A percentile compares a stretch with the other conserved stretches of the same genome.
These are phyloP conservation scores for Scaptomyza flava DNA, from an alignment of 2,888 invertebrate genomes.

Conservation along the genomic window DNA sequence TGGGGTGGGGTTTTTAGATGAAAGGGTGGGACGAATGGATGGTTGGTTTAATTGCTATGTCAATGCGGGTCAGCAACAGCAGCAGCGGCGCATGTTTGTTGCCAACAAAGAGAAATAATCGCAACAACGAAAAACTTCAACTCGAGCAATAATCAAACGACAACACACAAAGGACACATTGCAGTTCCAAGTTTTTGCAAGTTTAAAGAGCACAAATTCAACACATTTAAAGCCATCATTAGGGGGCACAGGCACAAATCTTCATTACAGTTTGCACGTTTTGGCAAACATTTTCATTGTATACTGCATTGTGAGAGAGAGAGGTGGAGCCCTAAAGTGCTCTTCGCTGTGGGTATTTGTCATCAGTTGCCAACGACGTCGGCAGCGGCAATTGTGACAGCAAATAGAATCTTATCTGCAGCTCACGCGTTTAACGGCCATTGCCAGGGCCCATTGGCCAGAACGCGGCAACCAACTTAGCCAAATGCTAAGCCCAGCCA, in stretches of 20 bases:
- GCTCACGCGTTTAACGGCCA: conserved; percentile 58
- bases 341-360: conserved; percentile 68
- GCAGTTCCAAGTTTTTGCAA: not conserved
- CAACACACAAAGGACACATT: conserved; percentile 21
- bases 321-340: conserved; percentile 21
- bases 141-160: conserved; percentile 30
- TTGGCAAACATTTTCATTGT: conserved; percentile 25
- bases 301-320: not conserved
- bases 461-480: conserved; percentile 18
- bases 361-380: conserved; percentile 55
- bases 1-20: conserved; percentile 8
- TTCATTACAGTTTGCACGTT: conserved; percentile 62
- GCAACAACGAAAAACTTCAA: not conserved
- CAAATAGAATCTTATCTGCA: conserved; percentile 72
- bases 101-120: conserved; percentile 23
- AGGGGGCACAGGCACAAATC: conserved; percentile 51
- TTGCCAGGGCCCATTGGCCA: conserved; percentile 34
- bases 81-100: conserved; percentile 12
- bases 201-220: conserved; percentile 14
- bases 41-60: conserved; percentile 58
- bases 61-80: conserved; percentile 61
- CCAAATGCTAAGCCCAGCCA: conserved; percentile 36
- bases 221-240: conserved; percentile 28
- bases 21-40: not conserved
- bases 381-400: conserved; percentile 54